These are phyloP conservation scores for Dynastes grantii DNA, from an alignment of 2,888 invertebrate species.

Conservation along the genomic window DNA sequence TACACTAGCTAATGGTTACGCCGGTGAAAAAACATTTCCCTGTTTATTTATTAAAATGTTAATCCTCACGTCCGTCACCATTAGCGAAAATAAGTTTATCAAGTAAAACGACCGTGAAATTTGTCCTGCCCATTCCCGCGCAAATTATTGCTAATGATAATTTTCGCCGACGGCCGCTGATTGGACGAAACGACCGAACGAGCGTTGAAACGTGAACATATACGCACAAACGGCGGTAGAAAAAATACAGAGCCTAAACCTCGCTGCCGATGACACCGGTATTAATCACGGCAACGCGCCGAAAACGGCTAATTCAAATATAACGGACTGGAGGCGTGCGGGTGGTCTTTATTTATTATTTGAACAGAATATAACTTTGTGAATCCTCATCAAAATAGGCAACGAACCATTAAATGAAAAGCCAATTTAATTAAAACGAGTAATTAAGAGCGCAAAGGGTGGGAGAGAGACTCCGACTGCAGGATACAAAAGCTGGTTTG, in stretches of 20 bases:
- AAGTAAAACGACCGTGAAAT: constrained; percentile 14
- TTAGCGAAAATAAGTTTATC: constrained; percentile 10
- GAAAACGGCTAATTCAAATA: constrained; percentile 37
- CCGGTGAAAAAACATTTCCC: not conserved
- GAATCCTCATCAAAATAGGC: constrained; percentile 57
- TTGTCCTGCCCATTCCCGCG: not conserved
- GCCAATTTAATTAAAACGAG: constrained; percentile 68
- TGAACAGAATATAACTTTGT: constrained; percentile 56
- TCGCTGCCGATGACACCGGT: constrained; percentile 28
- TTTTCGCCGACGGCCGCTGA: constrained; percentile 34
- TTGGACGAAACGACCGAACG: constrained; percentile 3
- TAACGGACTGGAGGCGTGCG: not conserved
- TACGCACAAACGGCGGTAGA: not conserved
- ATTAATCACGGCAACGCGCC: constrained; percentile 32
- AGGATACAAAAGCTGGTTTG: too few relatives aligned
- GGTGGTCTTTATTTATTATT: constrained; percentile 42
- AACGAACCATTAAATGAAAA: constrained; percentile 66
- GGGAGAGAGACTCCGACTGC: constrained; percentile 47
- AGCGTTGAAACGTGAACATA: not conserved
- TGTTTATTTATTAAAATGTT: constrained; percentile 5
- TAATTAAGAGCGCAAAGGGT: constrained; percentile 61
- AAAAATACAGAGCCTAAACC: not conserved
- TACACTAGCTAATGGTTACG: too few relatives aligned
- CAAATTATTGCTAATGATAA: constrained; percentile 41
- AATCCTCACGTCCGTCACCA: not conserved